These are phyloP conservation scores for Pantherophis alleghaniensis DNA, from an alignment of 2,797 vertebrate species.

Conservation along the genomic window DNA sequence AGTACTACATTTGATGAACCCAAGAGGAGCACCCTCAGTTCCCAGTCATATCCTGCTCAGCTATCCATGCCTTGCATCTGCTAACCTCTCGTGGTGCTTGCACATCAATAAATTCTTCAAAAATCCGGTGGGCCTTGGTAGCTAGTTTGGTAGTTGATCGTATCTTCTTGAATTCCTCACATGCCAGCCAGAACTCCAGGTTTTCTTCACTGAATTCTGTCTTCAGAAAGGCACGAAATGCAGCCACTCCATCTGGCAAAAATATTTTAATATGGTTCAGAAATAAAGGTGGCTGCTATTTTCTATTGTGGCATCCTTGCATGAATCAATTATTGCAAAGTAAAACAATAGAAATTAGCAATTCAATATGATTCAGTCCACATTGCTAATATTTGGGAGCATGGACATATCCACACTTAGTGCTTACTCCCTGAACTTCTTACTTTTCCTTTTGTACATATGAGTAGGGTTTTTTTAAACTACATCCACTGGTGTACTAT, in stretches of 20 bases:
- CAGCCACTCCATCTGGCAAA: conserved; percentile 73
- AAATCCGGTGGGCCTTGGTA: conserved; percentile 78
- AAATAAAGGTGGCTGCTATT: neutral
- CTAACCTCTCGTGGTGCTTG: conserved; percentile 79
- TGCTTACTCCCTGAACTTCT: neutral
- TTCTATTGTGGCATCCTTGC: neutral
- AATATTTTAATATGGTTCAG: neutral
- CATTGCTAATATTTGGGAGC: neutral
- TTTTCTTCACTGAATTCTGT: conserved; percentile 81
- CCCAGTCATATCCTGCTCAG: neutral
- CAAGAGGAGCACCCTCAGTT: neutral
- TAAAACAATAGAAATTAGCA: neutral
- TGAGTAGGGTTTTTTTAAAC: neutral
- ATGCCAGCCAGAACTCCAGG: conserved; percentile 80
- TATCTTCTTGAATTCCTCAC: conserved; percentile 79
- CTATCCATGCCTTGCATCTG: neutral
- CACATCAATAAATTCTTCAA: conserved; percentile 78
- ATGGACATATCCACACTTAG: neutral
- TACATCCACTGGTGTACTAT: neutral
- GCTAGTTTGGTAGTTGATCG: conserved; percentile 74
- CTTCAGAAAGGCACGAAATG: conserved; percentile 78
- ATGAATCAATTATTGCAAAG: neutral
- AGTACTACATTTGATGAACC: neutral
- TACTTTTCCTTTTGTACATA: neutral
- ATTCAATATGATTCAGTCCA: neutral